Evolutionary conservation across 92 coral and sea anemone genomes (phyloP).

Genomic region (Plumapathes pennacea): DNA sequence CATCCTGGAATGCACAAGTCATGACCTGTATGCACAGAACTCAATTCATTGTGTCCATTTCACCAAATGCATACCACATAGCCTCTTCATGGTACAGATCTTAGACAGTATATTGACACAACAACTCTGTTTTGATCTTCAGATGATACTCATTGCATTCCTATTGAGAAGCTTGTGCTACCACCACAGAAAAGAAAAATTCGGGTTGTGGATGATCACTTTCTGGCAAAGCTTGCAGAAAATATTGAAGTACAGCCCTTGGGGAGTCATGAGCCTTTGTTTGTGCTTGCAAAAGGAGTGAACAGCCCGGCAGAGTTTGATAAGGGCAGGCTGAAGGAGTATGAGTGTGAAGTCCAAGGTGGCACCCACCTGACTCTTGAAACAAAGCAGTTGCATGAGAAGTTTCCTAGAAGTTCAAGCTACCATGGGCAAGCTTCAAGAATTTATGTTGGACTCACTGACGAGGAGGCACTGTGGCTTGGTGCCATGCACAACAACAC

Average conservation of each 20-base stretch:
- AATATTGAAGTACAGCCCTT: constrained; percentile 23
- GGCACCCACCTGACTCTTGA: constrained; percentile 43
- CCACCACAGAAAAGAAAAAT: constrained; percentile 25
- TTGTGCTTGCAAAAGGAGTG: constrained; percentile 7
- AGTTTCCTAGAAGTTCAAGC: constrained; percentile 4
- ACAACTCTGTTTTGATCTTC: neutral
- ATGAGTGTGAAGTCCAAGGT: constrained; percentile 44
- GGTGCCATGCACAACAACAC: constrained; percentile 54
- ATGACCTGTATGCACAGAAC: too few relatives aligned
- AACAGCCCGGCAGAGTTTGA: constrained; percentile 5
- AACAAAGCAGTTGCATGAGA: constrained; percentile 21
- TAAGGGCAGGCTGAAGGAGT: neutral
- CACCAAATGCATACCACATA: too few relatives aligned
- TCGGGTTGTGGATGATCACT: constrained; percentile 22
- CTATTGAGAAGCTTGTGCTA: constrained; percentile 8
- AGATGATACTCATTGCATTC: constrained; percentile 22
- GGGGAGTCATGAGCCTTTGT: constrained; percentile 32
- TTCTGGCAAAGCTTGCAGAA: constrained; percentile 8
- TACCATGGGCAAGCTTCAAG: constrained; percentile 21
- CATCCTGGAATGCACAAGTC: too few relatives aligned
- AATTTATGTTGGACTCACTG: constrained; percentile 24
- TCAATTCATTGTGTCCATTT: too few relatives aligned
- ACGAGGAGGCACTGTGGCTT: constrained; percentile 60
- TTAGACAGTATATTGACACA: too few relatives aligned
- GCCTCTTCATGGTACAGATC: too few relatives aligned